Conservation (phyloP, 2,797 vertebrate species). For the Neomorphus geoffroyi region DNA sequence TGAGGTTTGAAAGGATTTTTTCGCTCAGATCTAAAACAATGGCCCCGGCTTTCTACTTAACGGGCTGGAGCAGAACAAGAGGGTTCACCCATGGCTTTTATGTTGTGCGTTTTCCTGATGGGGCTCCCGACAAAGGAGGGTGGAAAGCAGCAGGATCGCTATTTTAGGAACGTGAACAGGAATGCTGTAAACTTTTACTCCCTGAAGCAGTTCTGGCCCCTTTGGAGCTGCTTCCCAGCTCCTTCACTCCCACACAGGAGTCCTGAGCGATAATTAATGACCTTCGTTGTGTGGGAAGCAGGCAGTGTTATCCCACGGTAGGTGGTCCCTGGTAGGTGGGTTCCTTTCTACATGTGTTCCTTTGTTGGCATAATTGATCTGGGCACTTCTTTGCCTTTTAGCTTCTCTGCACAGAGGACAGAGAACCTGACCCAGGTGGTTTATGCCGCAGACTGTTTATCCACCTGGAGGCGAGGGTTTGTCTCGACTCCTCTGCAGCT, state of each 20-base stretch:
- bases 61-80: not conserved
- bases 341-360: not conserved
- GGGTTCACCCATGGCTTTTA: not conserved
- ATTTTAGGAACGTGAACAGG: not conserved
- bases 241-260: not conserved
- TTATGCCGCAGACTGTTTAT: not conserved
- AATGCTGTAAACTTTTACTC: not conserved
- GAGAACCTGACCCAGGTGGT: not conserved
- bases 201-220: not conserved
- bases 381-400: not conserved
- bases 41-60: not conserved
- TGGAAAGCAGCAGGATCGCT: not conserved
- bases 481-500: not conserved
- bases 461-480: not conserved
- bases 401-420: not conserved
- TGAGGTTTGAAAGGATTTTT: conserved; percentile 36
- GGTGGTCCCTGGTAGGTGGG: not conserved
- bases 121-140: not conserved
- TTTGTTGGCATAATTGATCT: not conserved
- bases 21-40: conserved; percentile 14
- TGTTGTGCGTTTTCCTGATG: not conserved
- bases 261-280: not conserved
- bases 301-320: not conserved
- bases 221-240: not conserved
- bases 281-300: not conserved